A percentile compares a stretch with the other conserved stretches of the same genome.
These are phyloP conservation scores for Zingel zingel DNA, from an alignment of 2,113 vertebrate genomes.

Conservation along the genomic window DNA sequence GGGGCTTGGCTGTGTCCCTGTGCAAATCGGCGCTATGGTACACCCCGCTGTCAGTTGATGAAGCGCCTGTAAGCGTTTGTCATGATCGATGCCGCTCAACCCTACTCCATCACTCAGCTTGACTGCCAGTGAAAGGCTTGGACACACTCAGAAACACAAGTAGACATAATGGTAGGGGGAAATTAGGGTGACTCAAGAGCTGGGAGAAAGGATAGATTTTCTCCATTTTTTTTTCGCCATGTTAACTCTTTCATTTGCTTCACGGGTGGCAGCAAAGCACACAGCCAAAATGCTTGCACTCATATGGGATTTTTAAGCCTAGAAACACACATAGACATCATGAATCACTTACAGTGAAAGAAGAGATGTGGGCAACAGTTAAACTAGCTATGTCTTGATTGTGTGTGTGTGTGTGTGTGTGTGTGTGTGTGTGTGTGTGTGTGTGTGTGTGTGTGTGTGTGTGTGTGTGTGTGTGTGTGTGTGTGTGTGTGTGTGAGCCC, in stretches of 20 bases:
- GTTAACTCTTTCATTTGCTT: conserved; percentile 74
- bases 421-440: conserved; percentile 30
- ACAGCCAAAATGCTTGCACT: conserved; percentile 60
- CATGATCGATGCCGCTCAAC: conserved; percentile 71
- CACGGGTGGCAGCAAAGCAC: conserved; percentile 69
- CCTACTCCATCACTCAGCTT: conserved; percentile 70
- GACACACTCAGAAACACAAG: conserved; percentile 70
- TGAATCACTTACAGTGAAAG: conserved; percentile 82
- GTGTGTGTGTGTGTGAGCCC: conserved; percentile 61
- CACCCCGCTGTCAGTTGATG: conserved; percentile 52
- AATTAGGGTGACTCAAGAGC: conserved; percentile 61
- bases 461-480: conserved; percentile 36
- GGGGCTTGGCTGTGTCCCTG: conserved; percentile 38
- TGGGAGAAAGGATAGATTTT: conserved; percentile 68
- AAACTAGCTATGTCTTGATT: conserved; percentile 65
- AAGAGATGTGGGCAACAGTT: conserved; percentile 77
- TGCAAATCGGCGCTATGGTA: conserved; percentile 49
- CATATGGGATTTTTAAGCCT: conserved; percentile 62
- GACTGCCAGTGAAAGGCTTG: conserved; percentile 70
- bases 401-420: conserved; percentile 2
- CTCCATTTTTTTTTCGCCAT: conserved; percentile 45
- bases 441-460: conserved; percentile 41
- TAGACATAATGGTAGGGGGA: conserved; percentile 67
- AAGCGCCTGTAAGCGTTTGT: conserved; percentile 57
- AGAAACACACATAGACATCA: conserved; percentile 75